These are phyloP conservation scores for Tenthredo distinguenda DNA, from an alignment of 2,888 invertebrate species.

Conservation along the genomic window DNA sequence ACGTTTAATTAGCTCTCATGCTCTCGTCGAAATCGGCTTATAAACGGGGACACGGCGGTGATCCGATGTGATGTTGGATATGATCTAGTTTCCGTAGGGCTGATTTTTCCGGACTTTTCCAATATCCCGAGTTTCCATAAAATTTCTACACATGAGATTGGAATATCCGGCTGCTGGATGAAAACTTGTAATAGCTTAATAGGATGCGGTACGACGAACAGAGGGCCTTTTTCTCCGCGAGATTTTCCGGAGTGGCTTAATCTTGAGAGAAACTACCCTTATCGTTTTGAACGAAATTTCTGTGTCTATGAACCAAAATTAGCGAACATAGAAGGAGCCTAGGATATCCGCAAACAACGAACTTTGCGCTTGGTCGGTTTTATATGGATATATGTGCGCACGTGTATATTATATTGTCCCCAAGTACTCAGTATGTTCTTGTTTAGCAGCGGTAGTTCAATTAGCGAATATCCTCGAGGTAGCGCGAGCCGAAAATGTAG, in stretches of 20 bases:
- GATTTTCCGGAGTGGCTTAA: background rate
- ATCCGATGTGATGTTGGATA: background rate
- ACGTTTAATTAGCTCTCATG: background rate
- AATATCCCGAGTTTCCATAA: background rate
- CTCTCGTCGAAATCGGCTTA: background rate
- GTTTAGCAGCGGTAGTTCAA: constrained; percentile 11
- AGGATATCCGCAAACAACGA: background rate
- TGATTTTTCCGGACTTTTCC: background rate
- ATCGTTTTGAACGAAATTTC: background rate
- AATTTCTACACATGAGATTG: background rate
- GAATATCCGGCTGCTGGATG: background rate
- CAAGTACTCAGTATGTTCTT: constrained; percentile 13
- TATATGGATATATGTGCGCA: background rate
- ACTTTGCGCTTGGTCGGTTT: background rate
- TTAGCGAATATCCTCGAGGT: constrained; percentile 26
- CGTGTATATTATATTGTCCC: constrained; percentile 5
- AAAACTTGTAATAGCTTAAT: background rate
- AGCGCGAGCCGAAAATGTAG: constrained; percentile 8
- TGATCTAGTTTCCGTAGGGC: background rate
- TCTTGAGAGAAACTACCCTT: background rate
- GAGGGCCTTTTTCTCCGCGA: background rate
- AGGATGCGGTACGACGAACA: background rate
- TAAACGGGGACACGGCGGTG: background rate
- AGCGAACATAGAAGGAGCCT: background rate
- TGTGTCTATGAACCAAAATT: background rate